These are phyloP conservation scores for Coenobita brevimanus DNA, from an alignment of 1,140 invertebrate genomes.

Conservation along the genomic window DNA sequence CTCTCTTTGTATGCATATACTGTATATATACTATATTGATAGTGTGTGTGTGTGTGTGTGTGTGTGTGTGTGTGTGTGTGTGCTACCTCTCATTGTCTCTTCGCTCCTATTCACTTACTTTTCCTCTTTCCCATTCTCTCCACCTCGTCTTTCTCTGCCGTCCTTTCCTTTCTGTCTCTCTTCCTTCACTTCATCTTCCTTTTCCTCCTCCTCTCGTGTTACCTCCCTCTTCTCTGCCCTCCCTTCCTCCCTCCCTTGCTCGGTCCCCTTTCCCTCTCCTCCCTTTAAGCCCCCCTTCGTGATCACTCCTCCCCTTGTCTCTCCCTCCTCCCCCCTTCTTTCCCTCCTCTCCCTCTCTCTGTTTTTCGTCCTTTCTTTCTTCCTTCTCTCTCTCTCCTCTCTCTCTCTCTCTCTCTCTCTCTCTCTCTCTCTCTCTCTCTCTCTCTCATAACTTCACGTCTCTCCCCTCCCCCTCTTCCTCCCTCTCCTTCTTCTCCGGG, in stretches of 20 bases:
- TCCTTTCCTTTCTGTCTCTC: not conserved
- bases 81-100: too few relatives aligned
- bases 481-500: not conserved
- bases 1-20: too few relatives aligned
- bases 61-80: too few relatives aligned
- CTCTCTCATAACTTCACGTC: constrained; percentile 13
- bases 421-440: constrained; percentile 18
- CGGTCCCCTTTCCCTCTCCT: not conserved
- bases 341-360: not conserved
- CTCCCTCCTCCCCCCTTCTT: not conserved
- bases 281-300: not conserved
- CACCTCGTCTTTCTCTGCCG: too few relatives aligned
- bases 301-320: not conserved
- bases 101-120: too few relatives aligned
- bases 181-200: not conserved
- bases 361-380: constrained; percentile 36
- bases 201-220: not conserved
- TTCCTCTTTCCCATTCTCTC: too few relatives aligned
- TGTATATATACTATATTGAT: too few relatives aligned
- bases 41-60: too few relatives aligned
- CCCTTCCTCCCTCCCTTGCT: not conserved
- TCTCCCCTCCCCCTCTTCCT: not conserved
- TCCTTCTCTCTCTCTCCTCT: constrained; percentile 28
- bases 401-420: constrained; percentile 7
- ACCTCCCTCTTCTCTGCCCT: constrained; percentile 6